Conservation (phyloP, 2,797 vertebrate species). For the Pempheris klunzingeri region DNA sequence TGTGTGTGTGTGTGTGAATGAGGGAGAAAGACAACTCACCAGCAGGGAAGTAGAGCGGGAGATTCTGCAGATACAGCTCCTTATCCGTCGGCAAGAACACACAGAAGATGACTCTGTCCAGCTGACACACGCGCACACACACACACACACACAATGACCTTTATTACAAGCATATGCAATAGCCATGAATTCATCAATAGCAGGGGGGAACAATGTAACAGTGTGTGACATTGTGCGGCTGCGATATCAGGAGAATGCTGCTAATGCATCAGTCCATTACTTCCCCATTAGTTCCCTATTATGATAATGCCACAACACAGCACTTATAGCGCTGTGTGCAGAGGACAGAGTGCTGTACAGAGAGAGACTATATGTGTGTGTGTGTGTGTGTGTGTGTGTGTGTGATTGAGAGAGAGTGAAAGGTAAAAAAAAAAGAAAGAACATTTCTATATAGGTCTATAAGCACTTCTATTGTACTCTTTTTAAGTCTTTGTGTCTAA, state of each 20-base stretch:
- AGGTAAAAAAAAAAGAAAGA: neutral
- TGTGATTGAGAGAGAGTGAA: neutral
- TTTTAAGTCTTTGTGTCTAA: constrained; percentile 10
- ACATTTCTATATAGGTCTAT: constrained; percentile 6
- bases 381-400: constrained; percentile 6
- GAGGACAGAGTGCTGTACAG: constrained; percentile 39
- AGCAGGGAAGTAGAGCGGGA: constrained; percentile 90
- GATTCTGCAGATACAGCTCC: constrained; percentile 85
- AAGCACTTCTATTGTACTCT: constrained; percentile 15
- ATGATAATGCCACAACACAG: constrained; percentile 57
- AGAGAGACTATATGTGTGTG: constrained; percentile 12
- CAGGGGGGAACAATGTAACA: constrained; percentile 56
- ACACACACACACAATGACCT: constrained; percentile 50
- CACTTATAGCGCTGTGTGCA: constrained; percentile 50
- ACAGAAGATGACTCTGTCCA: constrained; percentile 92
- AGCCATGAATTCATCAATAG: constrained; percentile 62
- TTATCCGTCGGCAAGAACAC: constrained; percentile 91
- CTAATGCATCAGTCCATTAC: constrained; percentile 78
- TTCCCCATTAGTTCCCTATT: constrained; percentile 71
- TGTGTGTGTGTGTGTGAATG: neutral
- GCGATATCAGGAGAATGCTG: constrained; percentile 59
- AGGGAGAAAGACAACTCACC: constrained; percentile 78
- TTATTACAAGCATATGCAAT: constrained; percentile 62
- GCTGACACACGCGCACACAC: constrained; percentile 77
- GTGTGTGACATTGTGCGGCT: constrained; percentile 50